Evolutionary conservation across 2,113 vertebrate genomes (phyloP), one percentile per base, ranked within the genome.

Genomic region (Nasalis larvatus): DNA sequence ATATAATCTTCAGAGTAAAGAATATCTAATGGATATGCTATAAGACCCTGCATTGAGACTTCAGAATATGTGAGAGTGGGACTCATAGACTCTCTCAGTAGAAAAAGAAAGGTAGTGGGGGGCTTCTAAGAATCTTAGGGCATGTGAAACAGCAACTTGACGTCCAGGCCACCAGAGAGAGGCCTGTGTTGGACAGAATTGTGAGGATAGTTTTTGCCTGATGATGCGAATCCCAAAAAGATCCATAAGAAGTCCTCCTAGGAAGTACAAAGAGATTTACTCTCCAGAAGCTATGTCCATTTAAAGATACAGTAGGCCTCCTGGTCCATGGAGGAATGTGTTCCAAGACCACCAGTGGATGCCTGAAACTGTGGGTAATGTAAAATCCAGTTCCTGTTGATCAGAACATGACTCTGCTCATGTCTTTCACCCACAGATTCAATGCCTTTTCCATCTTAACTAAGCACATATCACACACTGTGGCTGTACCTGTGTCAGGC

Each of bases 401-500:
- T 20, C 35, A n/a, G 20, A 40, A 13, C 32, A 7, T n/a, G n/a
- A 40, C 8, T 40, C 21, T 21, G 20, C 20, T 73, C 69, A 73
- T 1, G 37, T 25, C 21, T 42, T 73, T 37, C 20, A 40, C 37
- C 37, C 69, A 23, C 69, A 25, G 6, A 40, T 40, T 18, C 3
- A 0, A 71, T 20, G 18, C 4, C n/a, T 40, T 73, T 73, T 40
- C 37, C 21, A 42, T 11, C 10, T 42, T 11, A 12, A 73, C n/a
- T 42, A 21, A 40, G 37, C 69, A 25, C 37, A 1, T 23, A 12
- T 3, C 37, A 42, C 37, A 2, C 69, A 73, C 10, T 12, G 37
- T 23, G 37, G 21, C 69, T 21, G 0, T 3, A 23, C n/a, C 8
- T 40, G 8, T 40, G 6, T 6, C 27, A 14, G 1, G 21, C 37